A percentile compares a stretch with the other conserved stretches of the same genome.
phyloP scores from a whole-genome alignment of 2,797 vertebrate genomes.

The Neoniphon sammara region DNA sequence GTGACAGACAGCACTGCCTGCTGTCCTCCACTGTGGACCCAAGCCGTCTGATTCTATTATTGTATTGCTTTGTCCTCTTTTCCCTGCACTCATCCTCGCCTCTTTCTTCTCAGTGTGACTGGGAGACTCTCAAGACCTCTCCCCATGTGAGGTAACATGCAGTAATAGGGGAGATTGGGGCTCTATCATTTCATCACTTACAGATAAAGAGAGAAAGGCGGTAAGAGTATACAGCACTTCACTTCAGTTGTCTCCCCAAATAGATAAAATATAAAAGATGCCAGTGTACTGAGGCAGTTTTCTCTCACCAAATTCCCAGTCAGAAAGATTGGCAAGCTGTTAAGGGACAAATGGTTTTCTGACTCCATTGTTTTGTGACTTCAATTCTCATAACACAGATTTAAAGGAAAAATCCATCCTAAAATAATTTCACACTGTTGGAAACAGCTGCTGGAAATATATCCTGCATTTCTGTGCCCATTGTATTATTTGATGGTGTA shows the following conservation, averaged over 20 bases:
- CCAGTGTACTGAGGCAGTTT: neutral
- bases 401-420: neutral
- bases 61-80: conserved; percentile 12
- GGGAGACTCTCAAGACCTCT: conserved; percentile 4
- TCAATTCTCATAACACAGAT: too few relatives aligned
- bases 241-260: conserved; percentile 25
- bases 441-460: too few relatives aligned
- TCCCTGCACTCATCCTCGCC: conserved; percentile 21
- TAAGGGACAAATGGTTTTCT: too few relatives aligned
- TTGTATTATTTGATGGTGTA: too few relatives aligned
- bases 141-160: conserved; percentile 1
- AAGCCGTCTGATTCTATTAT: conserved; percentile 40
- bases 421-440: neutral
- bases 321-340: neutral
- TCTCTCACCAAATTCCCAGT: conserved; percentile 11
- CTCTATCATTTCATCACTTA: conserved; percentile 7
- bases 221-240: conserved; percentile 4
- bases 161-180: conserved; percentile 12
- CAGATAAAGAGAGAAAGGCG: conserved; percentile 11
- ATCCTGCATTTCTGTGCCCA: too few relatives aligned
- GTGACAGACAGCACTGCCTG: conserved; percentile 37
- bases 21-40: conserved; percentile 23
- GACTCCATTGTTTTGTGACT: too few relatives aligned
- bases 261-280: conserved; percentile 28
- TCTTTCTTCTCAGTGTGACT: conserved; percentile 20